A percentile compares a stretch with the other conserved stretches of the same genome.
phyloP scores from a whole-genome alignment of 2,888 invertebrate species.

The Caenorhabditis japonica region DNA sequence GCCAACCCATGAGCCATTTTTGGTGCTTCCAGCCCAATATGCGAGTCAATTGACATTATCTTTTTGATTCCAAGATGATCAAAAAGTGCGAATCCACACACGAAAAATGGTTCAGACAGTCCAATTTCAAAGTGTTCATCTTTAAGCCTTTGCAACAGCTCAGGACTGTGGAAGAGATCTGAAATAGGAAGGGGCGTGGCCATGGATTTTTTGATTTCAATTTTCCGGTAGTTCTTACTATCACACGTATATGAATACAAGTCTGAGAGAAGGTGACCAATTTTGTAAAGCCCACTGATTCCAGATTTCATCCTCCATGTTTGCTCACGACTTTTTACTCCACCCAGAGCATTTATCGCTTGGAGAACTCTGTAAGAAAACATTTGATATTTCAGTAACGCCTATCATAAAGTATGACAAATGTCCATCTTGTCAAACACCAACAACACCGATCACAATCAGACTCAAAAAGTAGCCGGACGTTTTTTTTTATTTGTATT shows the following conservation, averaged over 20 bases:
- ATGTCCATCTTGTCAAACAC: no score
- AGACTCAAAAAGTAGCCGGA: no score
- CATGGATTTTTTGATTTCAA: background rate
- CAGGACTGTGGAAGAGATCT: constrained; percentile 49
- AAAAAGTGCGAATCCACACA: constrained; percentile 56
- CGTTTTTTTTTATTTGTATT: no score
- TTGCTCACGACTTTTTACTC: constrained; percentile 22
- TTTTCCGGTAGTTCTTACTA: constrained; percentile 5
- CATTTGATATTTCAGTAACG: background rate
- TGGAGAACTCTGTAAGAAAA: constrained; percentile 15
- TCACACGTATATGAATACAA: constrained; percentile 40
- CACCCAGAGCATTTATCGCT: constrained; percentile 22
- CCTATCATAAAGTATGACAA: no score
- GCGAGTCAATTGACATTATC: constrained; percentile 44
- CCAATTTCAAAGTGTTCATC: constrained; percentile 62
- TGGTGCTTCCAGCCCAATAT: constrained; percentile 35
- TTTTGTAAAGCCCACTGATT: constrained; percentile 20
- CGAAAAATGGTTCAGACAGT: constrained; percentile 59
- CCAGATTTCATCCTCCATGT: constrained; percentile 31
- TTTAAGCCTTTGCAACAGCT: constrained; percentile 54
- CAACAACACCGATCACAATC: no score
- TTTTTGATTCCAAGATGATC: constrained; percentile 47
- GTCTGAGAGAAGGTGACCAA: constrained; percentile 26
- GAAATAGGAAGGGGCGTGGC: constrained; percentile 21
- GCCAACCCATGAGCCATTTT: constrained; percentile 43